phyloP scores from a whole-genome alignment of 2,888 invertebrate genomes.

The Ectemnius cavifrons region DNA sequence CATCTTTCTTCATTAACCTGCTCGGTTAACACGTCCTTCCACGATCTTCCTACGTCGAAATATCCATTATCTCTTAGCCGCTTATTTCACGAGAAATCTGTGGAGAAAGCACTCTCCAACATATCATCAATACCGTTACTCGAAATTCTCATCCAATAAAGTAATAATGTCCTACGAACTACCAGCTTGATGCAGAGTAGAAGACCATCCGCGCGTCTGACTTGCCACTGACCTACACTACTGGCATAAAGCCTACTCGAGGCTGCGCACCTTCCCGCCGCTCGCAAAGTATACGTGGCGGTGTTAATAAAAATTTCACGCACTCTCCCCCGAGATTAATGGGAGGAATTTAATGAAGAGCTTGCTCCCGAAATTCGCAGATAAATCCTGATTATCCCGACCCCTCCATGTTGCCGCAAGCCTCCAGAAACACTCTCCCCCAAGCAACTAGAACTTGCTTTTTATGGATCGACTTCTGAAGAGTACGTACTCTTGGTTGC shows the following conservation, averaged over 20 bases:
- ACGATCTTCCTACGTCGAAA: not conserved
- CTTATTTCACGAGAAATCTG: too few relatives aligned
- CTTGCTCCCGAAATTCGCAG: not conserved
- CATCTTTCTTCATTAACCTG: slow-evolving; percentile 43
- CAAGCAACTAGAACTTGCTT: not conserved
- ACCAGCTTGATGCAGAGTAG: too few relatives aligned
- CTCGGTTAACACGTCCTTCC: not conserved
- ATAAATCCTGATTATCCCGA: slow-evolving; percentile 32
- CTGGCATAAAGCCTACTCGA: too few relatives aligned
- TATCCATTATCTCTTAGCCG: too few relatives aligned
- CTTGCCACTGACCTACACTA: too few relatives aligned
- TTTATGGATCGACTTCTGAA: not conserved
- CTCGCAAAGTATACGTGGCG: not conserved
- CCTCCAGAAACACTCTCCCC: not conserved
- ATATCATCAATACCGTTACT: too few relatives aligned
- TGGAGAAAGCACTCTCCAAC: too few relatives aligned
- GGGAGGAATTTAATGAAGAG: slow-evolving; percentile 36
- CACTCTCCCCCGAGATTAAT: slow-evolving; percentile 9
- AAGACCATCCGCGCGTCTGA: too few relatives aligned
- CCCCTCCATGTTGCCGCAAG: not conserved
- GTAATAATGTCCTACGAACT: too few relatives aligned
- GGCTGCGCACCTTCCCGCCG: too few relatives aligned
- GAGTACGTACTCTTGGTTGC: not conserved
- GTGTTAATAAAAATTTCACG: slow-evolving; percentile 24
- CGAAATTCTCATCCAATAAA: too few relatives aligned